Evolutionary conservation across 2,888 invertebrate species (phyloP).

Genomic region (Caenorhabditis imperialis): DNA sequence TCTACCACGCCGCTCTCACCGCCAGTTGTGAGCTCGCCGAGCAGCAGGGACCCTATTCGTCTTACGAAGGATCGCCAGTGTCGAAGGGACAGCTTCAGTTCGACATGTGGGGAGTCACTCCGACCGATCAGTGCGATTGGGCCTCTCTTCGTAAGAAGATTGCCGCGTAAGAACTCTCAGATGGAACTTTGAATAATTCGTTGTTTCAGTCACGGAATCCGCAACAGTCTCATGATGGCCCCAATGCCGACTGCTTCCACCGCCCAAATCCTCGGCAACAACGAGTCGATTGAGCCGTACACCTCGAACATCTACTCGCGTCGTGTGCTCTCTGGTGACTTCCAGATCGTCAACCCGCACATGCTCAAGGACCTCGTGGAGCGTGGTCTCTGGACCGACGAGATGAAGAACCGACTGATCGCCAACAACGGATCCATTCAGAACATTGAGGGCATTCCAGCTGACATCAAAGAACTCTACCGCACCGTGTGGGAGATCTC

Average conservation of each 20-base stretch:
- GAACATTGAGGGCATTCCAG: constrained; percentile 78
- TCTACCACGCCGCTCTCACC: constrained; percentile 96
- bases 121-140: constrained; percentile 87
- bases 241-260: constrained; percentile 99
- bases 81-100: constrained; percentile 95
- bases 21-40: constrained; percentile 94
- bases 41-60: constrained; percentile 86
- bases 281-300: constrained; percentile 97
- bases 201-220: constrained; percentile 84
- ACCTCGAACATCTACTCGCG: constrained; percentile 96
- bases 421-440: constrained; percentile 92
- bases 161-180: constrained; percentile 81
- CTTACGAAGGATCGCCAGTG: constrained; percentile 91
- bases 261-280: constrained; percentile 98
- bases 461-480: constrained; percentile 80
- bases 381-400: constrained; percentile 91
- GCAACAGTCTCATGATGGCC: constrained; percentile 93
- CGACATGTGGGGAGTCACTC: constrained; percentile 94
- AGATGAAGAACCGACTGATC: constrained; percentile 94
- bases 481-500: constrained; percentile 82
- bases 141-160: constrained; percentile 87
- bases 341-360: constrained; percentile 91
- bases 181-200: too few relatives aligned
- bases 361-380: constrained; percentile 93
- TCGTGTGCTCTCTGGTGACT: constrained; percentile 88